Percentiles rank a stretch among this genome's conserved stretches.
These are phyloP conservation scores for Diarsia dahlii DNA, from an alignment of 2,888 invertebrate species.

Conservation along the genomic window DNA sequence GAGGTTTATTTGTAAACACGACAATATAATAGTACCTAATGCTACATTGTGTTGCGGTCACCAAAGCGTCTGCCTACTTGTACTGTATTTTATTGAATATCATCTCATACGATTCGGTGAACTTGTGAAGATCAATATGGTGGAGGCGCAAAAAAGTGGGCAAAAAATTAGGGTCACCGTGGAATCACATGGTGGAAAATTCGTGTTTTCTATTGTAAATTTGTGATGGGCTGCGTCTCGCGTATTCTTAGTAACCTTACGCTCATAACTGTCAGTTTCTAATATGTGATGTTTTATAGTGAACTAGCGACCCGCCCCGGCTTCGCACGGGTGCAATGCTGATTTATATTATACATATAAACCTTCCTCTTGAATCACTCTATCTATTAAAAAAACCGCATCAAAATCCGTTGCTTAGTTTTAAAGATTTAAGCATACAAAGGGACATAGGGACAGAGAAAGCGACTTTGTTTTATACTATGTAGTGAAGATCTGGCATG, in stretches of 20 bases:
- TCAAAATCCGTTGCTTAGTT: too few relatives aligned
- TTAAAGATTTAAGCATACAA: too few relatives aligned
- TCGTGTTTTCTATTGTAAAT: constrained; percentile 41
- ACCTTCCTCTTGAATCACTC: too few relatives aligned
- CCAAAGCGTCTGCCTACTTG: constrained; percentile 79
- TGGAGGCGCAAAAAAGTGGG: constrained; percentile 71
- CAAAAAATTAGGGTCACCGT: constrained; percentile 65
- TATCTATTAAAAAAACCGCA: too few relatives aligned
- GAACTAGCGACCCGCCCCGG: too few relatives aligned
- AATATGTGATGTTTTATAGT: too few relatives aligned
- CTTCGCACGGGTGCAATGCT: too few relatives aligned
- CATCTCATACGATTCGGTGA: constrained; percentile 87
- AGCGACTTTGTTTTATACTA: too few relatives aligned
- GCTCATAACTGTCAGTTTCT: constrained; percentile 13
- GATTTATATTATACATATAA: too few relatives aligned
- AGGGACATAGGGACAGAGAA: too few relatives aligned
- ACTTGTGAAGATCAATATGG: constrained; percentile 78
- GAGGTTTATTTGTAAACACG: constrained; percentile 90
- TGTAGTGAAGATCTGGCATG: neutral
- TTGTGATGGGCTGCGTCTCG: constrained; percentile 4
- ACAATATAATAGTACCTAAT: constrained; percentile 81
- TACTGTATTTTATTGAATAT: constrained; percentile 87
- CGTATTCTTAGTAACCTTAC: neutral
- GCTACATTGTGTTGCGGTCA: constrained; percentile 82
- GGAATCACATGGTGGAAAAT: constrained; percentile 58